phyloP scores from a whole-genome alignment of 2,113 vertebrate genomes.

The Grammomys surdaster region DNA sequence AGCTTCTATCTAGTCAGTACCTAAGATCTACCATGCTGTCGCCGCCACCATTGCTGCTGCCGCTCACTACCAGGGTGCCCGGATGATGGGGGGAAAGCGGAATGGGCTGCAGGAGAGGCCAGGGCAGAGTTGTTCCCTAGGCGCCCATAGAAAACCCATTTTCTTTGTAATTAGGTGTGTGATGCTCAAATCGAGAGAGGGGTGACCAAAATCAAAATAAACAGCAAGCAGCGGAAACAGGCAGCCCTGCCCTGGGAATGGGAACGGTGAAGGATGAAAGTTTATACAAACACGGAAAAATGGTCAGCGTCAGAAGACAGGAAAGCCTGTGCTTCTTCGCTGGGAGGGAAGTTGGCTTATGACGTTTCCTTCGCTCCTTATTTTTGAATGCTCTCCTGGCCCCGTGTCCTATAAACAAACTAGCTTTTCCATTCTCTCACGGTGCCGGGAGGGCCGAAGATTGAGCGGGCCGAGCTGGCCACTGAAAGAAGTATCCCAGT shows the following conservation, averaged over 20 bases:
- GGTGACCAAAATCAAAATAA: slow-evolving; percentile 73
- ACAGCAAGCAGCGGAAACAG: slow-evolving; percentile 40
- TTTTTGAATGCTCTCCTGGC: slow-evolving; percentile 73
- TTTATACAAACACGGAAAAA: slow-evolving; percentile 79
- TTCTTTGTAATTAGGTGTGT: slow-evolving; percentile 61
- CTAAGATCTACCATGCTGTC: rapidly evolving
- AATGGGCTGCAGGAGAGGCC: rapidly evolving
- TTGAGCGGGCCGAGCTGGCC: background rate
- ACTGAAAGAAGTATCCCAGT: background rate
- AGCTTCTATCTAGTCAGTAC: background rate
- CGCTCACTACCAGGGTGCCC: rapidly evolving
- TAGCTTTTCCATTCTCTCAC: slow-evolving; percentile 48
- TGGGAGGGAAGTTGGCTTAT: slow-evolving; percentile 73
- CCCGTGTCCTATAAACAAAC: slow-evolving; percentile 51
- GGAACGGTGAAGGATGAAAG: slow-evolving; percentile 44
- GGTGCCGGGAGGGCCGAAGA: background rate
- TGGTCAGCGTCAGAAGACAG: background rate
- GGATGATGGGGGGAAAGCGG: rapidly evolving
- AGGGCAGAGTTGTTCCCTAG: background rate
- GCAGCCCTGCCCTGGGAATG: slow-evolving; percentile 62
- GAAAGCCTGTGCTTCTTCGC: background rate
- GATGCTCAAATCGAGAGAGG: slow-evolving; percentile 17
- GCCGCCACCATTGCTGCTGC: rapidly evolving
- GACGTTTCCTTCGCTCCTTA: slow-evolving; percentile 69
- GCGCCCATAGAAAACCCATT: background rate